Evolutionary conservation across 2,797 vertebrate species (phyloP).

Genomic region (Anableps anableps): DNA sequence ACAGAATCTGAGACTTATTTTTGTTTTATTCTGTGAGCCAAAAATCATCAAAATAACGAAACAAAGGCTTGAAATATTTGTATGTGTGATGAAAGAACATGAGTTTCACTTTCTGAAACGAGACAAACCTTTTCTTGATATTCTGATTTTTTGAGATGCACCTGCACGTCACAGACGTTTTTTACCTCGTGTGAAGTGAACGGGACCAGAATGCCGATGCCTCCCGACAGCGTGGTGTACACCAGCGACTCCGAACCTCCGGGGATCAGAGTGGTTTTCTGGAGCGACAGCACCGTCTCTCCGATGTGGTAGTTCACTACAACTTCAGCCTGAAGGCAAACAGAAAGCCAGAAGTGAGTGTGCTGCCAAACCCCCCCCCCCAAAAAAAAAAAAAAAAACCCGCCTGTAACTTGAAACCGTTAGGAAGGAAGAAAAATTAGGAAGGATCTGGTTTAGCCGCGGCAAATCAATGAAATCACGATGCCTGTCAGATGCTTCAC

Average conservation of each 20-base stretch:
- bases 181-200: slow-evolving; percentile 97
- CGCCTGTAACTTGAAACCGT: background rate
- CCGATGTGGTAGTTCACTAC: slow-evolving; percentile 97
- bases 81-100: too few species aligned
- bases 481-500: background rate
- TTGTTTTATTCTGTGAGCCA: background rate
- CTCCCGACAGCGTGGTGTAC: slow-evolving; percentile 95
- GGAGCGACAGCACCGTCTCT: slow-evolving; percentile 93
- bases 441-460: background rate
- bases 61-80: background rate
- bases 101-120: too few species aligned
- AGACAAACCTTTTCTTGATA: too few species aligned
- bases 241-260: slow-evolving; percentile 97
- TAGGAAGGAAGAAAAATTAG: background rate
- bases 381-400: too few species aligned
- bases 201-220: slow-evolving; percentile 96
- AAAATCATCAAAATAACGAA: background rate
- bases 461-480: background rate
- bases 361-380: background rate
- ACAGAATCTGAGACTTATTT: background rate
- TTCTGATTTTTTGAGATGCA: background rate
- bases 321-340: slow-evolving; percentile 88
- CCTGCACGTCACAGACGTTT: background rate
- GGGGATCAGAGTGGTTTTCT: slow-evolving; percentile 97
- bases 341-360: background rate